Base-by-base conservation (phyloP, 2,797 vertebrate species). In the Apodemus agrarius region DNA sequence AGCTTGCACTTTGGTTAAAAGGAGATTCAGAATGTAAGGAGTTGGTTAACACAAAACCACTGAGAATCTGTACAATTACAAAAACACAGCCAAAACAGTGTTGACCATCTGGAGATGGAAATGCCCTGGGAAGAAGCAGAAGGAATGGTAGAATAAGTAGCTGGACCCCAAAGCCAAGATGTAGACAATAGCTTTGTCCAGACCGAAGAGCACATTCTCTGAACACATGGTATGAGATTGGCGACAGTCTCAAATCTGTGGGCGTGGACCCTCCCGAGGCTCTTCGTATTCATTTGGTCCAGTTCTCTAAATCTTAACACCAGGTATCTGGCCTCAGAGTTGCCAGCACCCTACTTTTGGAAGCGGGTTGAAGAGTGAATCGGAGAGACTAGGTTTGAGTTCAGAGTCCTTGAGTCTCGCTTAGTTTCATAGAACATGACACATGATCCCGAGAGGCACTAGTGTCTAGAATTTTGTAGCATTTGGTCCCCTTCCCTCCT, bases 401-500 rank as follows among this genome's bases (percentile, higher is more conserved):
- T 80, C 46, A 37, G 37, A 84, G 34, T 57, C 34, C 14, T 92
- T 3, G 40, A 84, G 81, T 89, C 34, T 49, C 76, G 31, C 43
- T 81, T 63, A 37, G n/a, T 19, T 72, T 31, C 57, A n/a, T 0
- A 59, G 84, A 93, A 37, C 22, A 54, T 61, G 49, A 57, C 65
- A 31, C 13, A 59, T 37, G 22, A 75, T 49, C 61, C 3, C 19
- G 75, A 93, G 26, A 89, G 43, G 40, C 82, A 37, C 0, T 57
- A 46, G 85, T 87, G 54, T 9, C 85, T 31, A 10, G 16, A 6
- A 9, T 63, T 87, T 14, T 72, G 26, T 9, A 76, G 40, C 10
- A 37, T 10, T 52, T 80, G 67, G 13, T 26, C 94, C 92, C 86
- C 82, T 87, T 91, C 93, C 65, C 83, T 88, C 61, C 76, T 97